Percentiles rank a stretch among this genome's conserved stretches.
Evolutionary conservation across 2,797 vertebrate species (phyloP).

Genomic region (Crocidura indochinensis): DNA sequence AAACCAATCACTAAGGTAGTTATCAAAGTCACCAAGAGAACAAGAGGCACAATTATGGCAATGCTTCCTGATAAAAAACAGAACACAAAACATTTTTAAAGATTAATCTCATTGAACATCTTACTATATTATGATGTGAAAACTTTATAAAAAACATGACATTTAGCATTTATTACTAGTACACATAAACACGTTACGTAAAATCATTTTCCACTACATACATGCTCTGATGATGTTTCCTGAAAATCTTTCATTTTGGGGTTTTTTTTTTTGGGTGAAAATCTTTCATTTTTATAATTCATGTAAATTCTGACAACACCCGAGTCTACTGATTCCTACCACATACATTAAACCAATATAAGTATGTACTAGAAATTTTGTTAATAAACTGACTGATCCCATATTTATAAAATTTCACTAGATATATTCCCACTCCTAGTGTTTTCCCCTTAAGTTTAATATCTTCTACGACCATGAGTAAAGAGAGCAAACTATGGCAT

Average conservation of each 20-base stretch:
- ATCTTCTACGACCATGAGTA: background rate
- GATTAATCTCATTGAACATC: background rate
- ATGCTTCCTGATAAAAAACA: conserved; percentile 94
- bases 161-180: background rate
- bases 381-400: background rate
- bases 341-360: background rate
- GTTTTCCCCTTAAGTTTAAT: background rate
- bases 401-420: conserved; percentile 5
- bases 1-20: conserved; percentile 96
- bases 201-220: background rate
- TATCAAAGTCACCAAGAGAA: conserved; percentile 97
- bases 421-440: background rate
- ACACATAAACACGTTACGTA: background rate
- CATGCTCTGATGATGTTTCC: background rate
- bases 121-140: background rate
- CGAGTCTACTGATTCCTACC: background rate
- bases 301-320: background rate
- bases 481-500: background rate
- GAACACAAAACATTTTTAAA: background rate
- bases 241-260: background rate
- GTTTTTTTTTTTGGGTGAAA: too few species aligned
- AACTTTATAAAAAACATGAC: background rate
- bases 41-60: conserved; percentile 98
- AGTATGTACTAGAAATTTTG: background rate
- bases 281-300: background rate